phyloP scores from a whole-genome alignment of 2,888 invertebrate species.

The Drosophila merina region DNA sequence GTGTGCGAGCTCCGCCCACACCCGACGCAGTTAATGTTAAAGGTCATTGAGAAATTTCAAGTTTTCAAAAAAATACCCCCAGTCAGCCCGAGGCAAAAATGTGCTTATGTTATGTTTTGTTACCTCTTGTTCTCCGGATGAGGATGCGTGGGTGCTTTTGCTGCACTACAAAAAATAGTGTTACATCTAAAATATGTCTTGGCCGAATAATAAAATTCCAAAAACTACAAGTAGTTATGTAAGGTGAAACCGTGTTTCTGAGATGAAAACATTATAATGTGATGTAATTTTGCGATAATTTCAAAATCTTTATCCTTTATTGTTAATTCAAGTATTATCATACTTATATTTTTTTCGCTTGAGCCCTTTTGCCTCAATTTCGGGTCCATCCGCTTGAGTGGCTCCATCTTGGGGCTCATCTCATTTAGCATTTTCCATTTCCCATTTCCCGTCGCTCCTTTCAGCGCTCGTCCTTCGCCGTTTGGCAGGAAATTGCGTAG shows the following conservation, averaged over 20 bases:
- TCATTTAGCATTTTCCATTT: conserved; percentile 58
- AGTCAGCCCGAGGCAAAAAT: conserved; percentile 28
- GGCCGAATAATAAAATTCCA: not conserved
- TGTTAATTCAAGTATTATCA: not conserved
- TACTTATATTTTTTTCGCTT: conserved; percentile 1
- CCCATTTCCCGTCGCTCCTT: conserved; percentile 53
- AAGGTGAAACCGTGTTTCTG: not conserved
- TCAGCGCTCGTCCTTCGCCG: conserved; percentile 55
- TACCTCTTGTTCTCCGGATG: conserved; percentile 8
- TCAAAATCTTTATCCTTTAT: not conserved
- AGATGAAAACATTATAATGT: not conserved
- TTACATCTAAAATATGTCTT: not conserved
- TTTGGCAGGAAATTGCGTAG: conserved; percentile 77
- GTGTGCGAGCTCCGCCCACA: conserved; percentile 39
- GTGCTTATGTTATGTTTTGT: conserved; percentile 17
- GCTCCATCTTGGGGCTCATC: conserved; percentile 54
- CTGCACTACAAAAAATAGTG: conserved; percentile 1
- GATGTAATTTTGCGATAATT: not conserved
- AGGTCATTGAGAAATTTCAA: conserved; percentile 74
- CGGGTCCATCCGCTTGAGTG: conserved; percentile 54
- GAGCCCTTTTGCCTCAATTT: conserved; percentile 46
- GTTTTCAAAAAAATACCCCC: conserved; percentile 64
- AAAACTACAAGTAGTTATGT: not conserved
- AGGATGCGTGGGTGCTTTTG: conserved; percentile 12
- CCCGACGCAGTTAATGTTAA: conserved; percentile 63